Base-by-base conservation (phyloP, 2,888 invertebrate species). In the Leuctra nigra region DNA sequence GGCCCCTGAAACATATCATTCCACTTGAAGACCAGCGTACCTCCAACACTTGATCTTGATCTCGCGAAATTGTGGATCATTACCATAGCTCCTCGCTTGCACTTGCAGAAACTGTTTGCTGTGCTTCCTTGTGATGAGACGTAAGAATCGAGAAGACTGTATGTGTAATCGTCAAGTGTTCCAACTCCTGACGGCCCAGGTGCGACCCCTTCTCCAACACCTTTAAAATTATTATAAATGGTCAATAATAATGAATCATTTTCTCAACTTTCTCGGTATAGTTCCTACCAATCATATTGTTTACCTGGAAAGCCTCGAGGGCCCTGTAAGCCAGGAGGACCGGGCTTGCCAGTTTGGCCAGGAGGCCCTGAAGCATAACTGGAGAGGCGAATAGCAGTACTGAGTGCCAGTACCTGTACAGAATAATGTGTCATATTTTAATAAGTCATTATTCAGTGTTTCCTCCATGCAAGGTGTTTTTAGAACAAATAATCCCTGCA, bases 21-120 rank as follows among this genome's bases (percentile, higher is more conserved):
- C n/a, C n/a, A n/a, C n/a, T n/a, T n/a, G n/a, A n/a, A n/a, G n/a
- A n/a, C n/a, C n/a, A n/a, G n/a, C n/a, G n/a, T n/a, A n/a, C n/a
- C n/a, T n/a, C n/a, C n/a, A n/a, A n/a, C n/a, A n/a, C n/a, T n/a
- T n/a, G n/a, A n/a, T n/a, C n/a, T n/a, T n/a, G n/a, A n/a, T n/a
- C n/a, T n/a, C n/a, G n/a, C n/a, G n/a, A n/a, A n/a, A n/a, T n/a
- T n/a, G 4, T 20, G 20, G 29, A 41, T 54, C 60, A 74, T 71
- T 67, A 83, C 83, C 68, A 82, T 75, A 1, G 83, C 78, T 6
- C 84, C 84, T 64, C 84, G 72, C 67, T 83, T 82, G 65, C 84
- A 84, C 46, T 78, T 73, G 63, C 84, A 84, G 64, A 77, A 80
- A 1, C 78, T 79, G 7, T 47, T 33, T 14, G 20, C 54, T 25